Percentiles rank a stretch among this genome's conserved stretches.
phyloP scores from a whole-genome alignment of 1,140 invertebrate species.

The Cepaea nemoralis region DNA sequence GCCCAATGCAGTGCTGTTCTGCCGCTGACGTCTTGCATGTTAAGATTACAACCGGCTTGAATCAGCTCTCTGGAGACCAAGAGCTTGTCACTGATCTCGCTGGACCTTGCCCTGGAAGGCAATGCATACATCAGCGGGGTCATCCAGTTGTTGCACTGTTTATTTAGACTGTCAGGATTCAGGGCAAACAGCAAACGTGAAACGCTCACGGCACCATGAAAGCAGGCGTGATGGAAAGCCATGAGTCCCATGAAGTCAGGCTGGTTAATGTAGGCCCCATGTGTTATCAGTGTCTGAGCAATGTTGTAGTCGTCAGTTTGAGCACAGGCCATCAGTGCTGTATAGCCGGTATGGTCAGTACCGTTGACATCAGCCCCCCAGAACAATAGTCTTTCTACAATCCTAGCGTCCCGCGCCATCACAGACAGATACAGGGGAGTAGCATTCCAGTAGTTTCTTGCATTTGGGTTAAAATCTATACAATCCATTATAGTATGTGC shows the following conservation, averaged over 20 bases:
- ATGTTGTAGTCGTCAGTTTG: not conserved
- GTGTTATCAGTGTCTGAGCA: constrained; percentile 19
- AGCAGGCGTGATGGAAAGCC: constrained; percentile 28
- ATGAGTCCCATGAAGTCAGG: not conserved
- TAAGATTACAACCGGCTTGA: constrained; percentile 15
- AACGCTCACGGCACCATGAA: not conserved
- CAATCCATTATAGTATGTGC: not conserved
- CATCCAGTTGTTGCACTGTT: not conserved
- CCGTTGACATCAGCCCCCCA: not conserved
- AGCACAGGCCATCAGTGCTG: constrained; percentile 2
- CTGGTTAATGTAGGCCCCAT: constrained; percentile 18
- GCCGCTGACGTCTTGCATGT: constrained; percentile 29
- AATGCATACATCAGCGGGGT: constrained; percentile 19
- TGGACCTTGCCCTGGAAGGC: constrained; percentile 9
- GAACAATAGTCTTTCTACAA: not conserved
- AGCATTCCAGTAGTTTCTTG: constrained; percentile 14
- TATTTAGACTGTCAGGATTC: not conserved
- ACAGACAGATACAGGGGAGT: too few species aligned
- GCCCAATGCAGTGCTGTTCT: constrained; percentile 38
- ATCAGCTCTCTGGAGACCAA: constrained; percentile 31
- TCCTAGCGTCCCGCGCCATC: not conserved
- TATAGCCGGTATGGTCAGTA: constrained; percentile 12
- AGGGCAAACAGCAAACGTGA: not conserved
- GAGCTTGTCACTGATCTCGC: constrained; percentile 12
- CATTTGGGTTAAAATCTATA: constrained; percentile 27